Conservation (phyloP, 1,140 invertebrate species). For the Zaprionus camerounensis region DNA sequence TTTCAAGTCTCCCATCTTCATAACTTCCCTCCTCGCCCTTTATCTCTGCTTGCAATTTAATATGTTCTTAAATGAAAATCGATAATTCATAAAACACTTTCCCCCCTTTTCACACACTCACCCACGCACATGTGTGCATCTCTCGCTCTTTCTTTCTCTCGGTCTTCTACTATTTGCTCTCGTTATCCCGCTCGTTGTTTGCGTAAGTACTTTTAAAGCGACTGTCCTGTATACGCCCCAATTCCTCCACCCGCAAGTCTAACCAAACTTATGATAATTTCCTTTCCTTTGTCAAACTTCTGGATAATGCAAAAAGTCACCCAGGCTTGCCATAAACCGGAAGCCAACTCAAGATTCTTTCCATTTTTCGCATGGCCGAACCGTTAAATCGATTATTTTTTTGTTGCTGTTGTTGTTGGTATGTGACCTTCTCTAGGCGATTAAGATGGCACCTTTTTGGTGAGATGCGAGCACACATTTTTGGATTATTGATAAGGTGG, state of each 20-base stretch:
- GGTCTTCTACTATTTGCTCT: not conserved
- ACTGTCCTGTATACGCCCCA: not conserved
- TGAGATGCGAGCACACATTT: not conserved
- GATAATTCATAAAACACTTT: slow-evolving; percentile 59
- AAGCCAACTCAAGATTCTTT: slow-evolving; percentile 46
- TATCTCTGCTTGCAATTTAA: slow-evolving; percentile 33
- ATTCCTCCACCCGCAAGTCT: slow-evolving; percentile 21
- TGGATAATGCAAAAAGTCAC: slow-evolving; percentile 55
- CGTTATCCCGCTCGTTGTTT: slow-evolving; percentile 24
- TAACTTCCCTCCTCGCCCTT: not conserved
- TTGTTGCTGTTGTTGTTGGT: no score
- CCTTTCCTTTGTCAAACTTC: slow-evolving; percentile 63
- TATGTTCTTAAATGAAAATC: slow-evolving; percentile 63
- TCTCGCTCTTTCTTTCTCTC: not conserved
- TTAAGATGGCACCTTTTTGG: slow-evolving; percentile 38
- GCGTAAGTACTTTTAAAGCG: slow-evolving; percentile 49
- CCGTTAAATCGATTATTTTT: slow-evolving; percentile 48
- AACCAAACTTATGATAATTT: slow-evolving; percentile 64
- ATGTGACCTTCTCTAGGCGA: slow-evolving; percentile 41
- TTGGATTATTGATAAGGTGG: slow-evolving; percentile 8
- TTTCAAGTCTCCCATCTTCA: not conserved
- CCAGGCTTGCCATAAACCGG: slow-evolving; percentile 39
- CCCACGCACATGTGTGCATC: slow-evolving; percentile 17
- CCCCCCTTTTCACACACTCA: slow-evolving; percentile 8
- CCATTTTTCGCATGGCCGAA: slow-evolving; percentile 47